Conservation (phyloP, 2,797 vertebrate species). For the Pipistrellus nathusii region DNA sequence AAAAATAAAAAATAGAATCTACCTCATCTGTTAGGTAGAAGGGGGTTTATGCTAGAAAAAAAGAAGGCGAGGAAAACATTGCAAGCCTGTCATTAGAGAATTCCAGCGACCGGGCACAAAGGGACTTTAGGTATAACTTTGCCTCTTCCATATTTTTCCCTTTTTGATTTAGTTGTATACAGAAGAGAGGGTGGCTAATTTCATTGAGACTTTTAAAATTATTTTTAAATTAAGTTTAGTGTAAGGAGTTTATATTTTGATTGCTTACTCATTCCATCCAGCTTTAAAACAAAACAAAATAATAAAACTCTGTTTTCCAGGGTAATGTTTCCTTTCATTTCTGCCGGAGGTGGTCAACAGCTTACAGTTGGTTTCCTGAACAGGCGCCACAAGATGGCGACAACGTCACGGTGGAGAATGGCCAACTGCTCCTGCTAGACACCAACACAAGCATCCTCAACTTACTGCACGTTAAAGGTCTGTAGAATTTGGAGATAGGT, state of each 20-base stretch:
- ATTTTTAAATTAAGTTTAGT: not conserved
- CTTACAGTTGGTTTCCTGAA: slow-evolving; percentile 85
- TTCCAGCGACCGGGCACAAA: not conserved
- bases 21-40: slow-evolving; percentile 13
- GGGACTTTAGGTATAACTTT: not conserved
- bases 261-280: not conserved
- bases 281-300: not conserved
- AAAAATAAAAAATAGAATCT: slow-evolving; percentile 70
- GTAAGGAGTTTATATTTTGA: slow-evolving; percentile 14
- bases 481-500: not conserved
- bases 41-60: not conserved
- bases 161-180: not conserved
- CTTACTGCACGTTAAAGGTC: slow-evolving; percentile 88
- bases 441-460: slow-evolving; percentile 81
- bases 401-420: slow-evolving; percentile 88
- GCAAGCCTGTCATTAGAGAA: not conserved
- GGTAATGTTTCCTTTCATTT: slow-evolving; percentile 71
- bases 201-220: not conserved
- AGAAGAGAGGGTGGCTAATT: not conserved
- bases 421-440: slow-evolving; percentile 82
- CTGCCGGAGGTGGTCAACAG: slow-evolving; percentile 84
- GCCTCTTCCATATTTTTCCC: not conserved
- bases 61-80: not conserved
- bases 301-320: slow-evolving; percentile 74
- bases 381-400: slow-evolving; percentile 90